Conservation (phyloP, 2,113 vertebrate species). For the Salvator merianae region DNA sequence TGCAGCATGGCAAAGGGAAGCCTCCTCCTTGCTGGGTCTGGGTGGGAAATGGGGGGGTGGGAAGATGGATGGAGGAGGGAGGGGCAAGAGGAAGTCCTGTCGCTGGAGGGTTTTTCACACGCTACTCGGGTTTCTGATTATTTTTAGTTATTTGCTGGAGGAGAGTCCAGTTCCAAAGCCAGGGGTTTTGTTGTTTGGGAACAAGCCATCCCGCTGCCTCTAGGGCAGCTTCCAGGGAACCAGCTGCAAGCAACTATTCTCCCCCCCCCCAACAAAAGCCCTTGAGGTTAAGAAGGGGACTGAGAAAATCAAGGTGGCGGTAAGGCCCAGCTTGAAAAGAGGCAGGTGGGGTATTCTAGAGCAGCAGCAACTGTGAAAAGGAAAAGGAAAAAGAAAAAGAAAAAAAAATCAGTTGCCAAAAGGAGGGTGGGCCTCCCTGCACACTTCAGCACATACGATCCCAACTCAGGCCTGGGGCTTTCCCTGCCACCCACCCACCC, state of each 20-base stretch:
- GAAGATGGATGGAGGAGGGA: background rate
- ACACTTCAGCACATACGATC: background rate
- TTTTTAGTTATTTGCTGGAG: conserved; percentile 3
- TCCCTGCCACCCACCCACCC: too few relatives aligned
- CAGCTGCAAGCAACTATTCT: background rate
- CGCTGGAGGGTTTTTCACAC: conserved; percentile 2
- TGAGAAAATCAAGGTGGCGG: background rate
- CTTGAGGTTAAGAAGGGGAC: background rate
- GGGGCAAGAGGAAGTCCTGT: background rate
- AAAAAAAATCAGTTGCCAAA: background rate
- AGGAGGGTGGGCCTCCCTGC: background rate
- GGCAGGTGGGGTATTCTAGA: background rate
- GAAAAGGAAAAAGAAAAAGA: background rate
- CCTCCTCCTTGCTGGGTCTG: background rate
- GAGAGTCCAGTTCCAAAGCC: background rate
- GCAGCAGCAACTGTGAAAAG: background rate
- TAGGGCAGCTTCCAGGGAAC: background rate
- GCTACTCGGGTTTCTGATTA: background rate
- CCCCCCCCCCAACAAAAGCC: background rate
- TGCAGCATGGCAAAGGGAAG: background rate
- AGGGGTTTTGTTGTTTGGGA: conserved; percentile 1
- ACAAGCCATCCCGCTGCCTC: background rate
- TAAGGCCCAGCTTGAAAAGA: background rate
- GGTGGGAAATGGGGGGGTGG: background rate
- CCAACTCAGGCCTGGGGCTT: too few relatives aligned